These are phyloP conservation scores for Scortum barcoo DNA, from an alignment of 2,113 vertebrate genomes.

Conservation along the genomic window DNA sequence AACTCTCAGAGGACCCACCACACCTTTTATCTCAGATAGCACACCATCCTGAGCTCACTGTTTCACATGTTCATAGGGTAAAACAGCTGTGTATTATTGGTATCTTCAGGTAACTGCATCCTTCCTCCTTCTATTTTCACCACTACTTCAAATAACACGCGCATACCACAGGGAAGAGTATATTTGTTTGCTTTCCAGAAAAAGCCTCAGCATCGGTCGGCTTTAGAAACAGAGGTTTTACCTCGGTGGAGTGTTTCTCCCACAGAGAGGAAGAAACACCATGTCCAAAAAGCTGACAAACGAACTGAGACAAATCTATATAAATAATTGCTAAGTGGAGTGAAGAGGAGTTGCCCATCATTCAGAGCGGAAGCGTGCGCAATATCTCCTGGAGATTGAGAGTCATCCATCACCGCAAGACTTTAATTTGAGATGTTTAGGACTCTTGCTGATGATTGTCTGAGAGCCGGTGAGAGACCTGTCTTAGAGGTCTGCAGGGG, in stretches of 20 bases:
- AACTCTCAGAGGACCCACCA: slow-evolving; percentile 22
- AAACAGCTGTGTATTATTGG: slow-evolving; percentile 34
- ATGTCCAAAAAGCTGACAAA: slow-evolving; percentile 64
- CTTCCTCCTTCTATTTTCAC: slow-evolving; percentile 52
- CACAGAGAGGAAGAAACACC: slow-evolving; percentile 35
- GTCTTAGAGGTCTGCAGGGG: slow-evolving; percentile 57
- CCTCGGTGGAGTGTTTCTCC: slow-evolving; percentile 47
- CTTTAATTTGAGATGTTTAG: slow-evolving; percentile 85
- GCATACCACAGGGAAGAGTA: slow-evolving; percentile 54
- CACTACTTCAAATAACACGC: slow-evolving; percentile 57
- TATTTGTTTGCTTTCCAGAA: slow-evolving; percentile 63
- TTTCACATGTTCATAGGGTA: slow-evolving; percentile 27
- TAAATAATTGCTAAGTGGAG: slow-evolving; percentile 80
- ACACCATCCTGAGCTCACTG: slow-evolving; percentile 21
- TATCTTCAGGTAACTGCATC: slow-evolving; percentile 56
- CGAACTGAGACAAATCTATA: slow-evolving; percentile 80
- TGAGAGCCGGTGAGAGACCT: slow-evolving; percentile 47
- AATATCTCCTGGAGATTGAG: slow-evolving; percentile 82
- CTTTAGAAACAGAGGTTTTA: slow-evolving; percentile 53
- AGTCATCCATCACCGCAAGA: slow-evolving; percentile 82
- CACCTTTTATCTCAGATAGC: slow-evolving; percentile 50
- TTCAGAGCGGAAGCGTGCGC: slow-evolving; percentile 75
- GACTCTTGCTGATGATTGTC: slow-evolving; percentile 77
- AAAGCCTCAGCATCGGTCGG: slow-evolving; percentile 29
- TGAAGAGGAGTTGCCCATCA: slow-evolving; percentile 77